These are phyloP conservation scores for Drosophila mercatorum DNA, from an alignment of 2,888 invertebrate species.

Conservation along the genomic window DNA sequence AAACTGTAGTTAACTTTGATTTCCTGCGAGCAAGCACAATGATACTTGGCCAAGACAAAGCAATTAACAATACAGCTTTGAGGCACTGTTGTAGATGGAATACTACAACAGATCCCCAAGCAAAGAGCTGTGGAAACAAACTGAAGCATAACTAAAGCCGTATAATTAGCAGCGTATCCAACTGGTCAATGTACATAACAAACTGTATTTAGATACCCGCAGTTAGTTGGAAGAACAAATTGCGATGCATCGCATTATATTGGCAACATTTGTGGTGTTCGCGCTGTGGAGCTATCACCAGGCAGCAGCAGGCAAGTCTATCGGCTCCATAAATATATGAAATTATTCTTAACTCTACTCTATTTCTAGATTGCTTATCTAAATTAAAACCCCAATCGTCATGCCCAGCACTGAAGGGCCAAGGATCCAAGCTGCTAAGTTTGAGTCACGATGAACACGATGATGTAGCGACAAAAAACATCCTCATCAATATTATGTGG, in stretches of 20 bases:
- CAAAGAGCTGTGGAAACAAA: too few species aligned
- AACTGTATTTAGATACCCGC: background rate
- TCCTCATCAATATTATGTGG: background rate
- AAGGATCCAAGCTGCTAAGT: fast-evolving
- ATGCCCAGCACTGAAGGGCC: background rate
- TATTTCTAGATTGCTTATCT: background rate
- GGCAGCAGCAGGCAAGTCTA: background rate
- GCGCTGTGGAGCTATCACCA: background rate
- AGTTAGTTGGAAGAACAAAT: background rate
- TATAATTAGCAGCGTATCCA: background rate
- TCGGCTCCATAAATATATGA: background rate
- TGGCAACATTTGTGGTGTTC: background rate
- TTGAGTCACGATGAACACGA: background rate
- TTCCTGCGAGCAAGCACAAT: constrained; percentile 20
- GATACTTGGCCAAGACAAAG: constrained; percentile 34
- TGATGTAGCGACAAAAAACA: fast-evolving
- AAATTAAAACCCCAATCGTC: background rate
- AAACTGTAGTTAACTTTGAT: constrained; percentile 32
- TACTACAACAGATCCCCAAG: background rate
- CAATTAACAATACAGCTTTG: constrained; percentile 35
- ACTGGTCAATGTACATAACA: background rate
- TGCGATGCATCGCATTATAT: background rate
- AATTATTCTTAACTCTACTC: too few species aligned
- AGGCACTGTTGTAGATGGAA: constrained; percentile 12
- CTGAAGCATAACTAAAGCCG: background rate